Conservation (phyloP, 2,888 invertebrate genomes). For the Sesia apiformis region DNA sequence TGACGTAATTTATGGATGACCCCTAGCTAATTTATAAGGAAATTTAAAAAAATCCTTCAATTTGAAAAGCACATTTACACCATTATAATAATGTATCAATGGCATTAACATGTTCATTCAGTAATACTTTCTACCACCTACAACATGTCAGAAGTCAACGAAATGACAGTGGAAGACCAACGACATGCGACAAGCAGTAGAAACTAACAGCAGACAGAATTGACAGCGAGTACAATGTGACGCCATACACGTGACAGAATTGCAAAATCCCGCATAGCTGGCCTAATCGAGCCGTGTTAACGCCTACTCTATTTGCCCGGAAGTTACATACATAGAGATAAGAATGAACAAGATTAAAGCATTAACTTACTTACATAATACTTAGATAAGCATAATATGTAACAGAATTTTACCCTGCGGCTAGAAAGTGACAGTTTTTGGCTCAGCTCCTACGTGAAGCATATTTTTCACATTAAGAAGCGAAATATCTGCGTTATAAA, state of each 20-base stretch:
- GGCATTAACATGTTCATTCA: background rate
- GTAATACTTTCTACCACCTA: background rate
- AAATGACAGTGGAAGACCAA: background rate
- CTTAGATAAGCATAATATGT: background rate
- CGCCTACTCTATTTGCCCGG: background rate
- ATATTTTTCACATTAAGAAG: too few species aligned
- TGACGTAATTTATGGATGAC: too few species aligned
- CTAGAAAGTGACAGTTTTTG: too few species aligned
- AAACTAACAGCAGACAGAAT: background rate
- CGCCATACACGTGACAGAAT: conserved; percentile 3
- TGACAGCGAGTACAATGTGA: background rate
- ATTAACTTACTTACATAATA: background rate
- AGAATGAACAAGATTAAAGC: background rate
- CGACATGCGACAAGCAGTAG: background rate
- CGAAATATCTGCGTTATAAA: too few species aligned
- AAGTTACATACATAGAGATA: background rate
- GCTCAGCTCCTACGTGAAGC: too few species aligned
- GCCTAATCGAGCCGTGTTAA: background rate
- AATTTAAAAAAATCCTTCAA: too few species aligned
- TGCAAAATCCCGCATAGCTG: conserved; percentile 13
- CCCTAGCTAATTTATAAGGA: too few species aligned
- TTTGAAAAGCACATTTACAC: background rate
- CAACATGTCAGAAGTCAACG: background rate
- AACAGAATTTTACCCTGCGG: too few species aligned
- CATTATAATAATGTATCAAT: background rate